Evolutionary conservation across 2,888 invertebrate species (phyloP).

Genomic region (Amiota mariae): DNA sequence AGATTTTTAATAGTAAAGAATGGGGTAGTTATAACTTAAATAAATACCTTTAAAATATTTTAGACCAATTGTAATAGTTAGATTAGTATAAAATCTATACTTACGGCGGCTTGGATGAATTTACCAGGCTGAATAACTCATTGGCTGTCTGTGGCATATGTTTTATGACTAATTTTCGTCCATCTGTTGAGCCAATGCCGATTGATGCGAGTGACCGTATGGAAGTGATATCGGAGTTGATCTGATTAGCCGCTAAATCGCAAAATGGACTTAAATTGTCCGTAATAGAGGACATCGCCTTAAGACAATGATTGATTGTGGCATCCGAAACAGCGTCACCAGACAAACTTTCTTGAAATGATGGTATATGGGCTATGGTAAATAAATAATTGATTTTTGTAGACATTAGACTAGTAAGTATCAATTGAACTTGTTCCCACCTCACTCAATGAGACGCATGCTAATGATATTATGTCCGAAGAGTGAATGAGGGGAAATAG

Average conservation of each 20-base stretch:
- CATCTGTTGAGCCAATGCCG: constrained; percentile 92
- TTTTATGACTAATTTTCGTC: constrained; percentile 87
- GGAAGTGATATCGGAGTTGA: constrained; percentile 81
- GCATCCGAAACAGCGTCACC: constrained; percentile 34
- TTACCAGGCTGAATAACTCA: constrained; percentile 88
- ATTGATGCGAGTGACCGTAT: constrained; percentile 87
- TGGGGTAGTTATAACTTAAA: no score
- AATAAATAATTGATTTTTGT: constrained; percentile 6
- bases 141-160: constrained; percentile 89
- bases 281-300: constrained; percentile 74
- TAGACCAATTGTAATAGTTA: no score
- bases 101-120: constrained; percentile 84
- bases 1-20: no score
- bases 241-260: constrained; percentile 77
- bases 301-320: constrained; percentile 67
- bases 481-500: constrained; percentile 49
- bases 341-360: constrained; percentile 48
- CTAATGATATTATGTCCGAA: constrained; percentile 68
- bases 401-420: not conserved
- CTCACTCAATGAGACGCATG: constrained; percentile 72
- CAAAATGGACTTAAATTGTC: constrained; percentile 77
- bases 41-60: no score
- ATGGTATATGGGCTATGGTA: constrained; percentile 62
- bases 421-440: constrained; percentile 51
- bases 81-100: constrained; percentile 43